These are phyloP conservation scores for Myioborus melanocephalus DNA, from an alignment of 2,797 vertebrate species.

Conservation along the genomic window DNA sequence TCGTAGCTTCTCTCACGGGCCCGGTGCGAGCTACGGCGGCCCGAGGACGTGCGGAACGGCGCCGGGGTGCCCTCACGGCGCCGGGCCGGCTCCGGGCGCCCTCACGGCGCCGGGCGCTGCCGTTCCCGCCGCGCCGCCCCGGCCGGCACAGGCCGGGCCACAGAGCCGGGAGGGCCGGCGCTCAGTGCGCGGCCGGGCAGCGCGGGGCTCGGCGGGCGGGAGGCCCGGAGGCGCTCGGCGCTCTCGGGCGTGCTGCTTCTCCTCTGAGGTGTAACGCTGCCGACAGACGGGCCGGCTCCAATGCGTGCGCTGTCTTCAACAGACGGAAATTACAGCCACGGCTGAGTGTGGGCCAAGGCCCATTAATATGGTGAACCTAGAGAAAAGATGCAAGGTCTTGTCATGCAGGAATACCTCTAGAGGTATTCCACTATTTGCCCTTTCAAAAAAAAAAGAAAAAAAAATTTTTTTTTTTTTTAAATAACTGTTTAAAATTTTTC, in stretches of 20 bases:
- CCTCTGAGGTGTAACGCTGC: rapidly evolving
- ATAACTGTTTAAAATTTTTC: not conserved
- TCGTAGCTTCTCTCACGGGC: not conserved
- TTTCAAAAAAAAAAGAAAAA: too few relatives aligned
- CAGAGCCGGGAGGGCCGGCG: rapidly evolving
- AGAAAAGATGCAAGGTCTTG: not conserved
- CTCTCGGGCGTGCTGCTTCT: not conserved
- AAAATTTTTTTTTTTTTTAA: too few relatives aligned
- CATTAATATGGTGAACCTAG: too few relatives aligned
- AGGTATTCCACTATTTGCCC: not conserved
- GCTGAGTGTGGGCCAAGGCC: too few relatives aligned
- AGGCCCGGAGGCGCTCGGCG: not conserved
- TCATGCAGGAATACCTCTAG: not conserved
- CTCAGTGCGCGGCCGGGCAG: rapidly evolving
- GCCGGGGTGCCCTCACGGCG: not conserved
- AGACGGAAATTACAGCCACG: not conserved
- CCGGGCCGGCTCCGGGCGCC: not conserved
- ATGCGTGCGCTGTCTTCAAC: too few relatives aligned
- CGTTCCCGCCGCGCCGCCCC: not conserved
- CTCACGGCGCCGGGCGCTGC: not conserved
- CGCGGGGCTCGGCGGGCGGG: rapidly evolving
- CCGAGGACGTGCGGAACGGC: not conserved
- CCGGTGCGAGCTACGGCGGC: not conserved
- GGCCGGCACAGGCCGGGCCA: not conserved
- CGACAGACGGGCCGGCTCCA: rapidly evolving